Conservation (phyloP, 1,140 invertebrate species). For the Macrostomum lignano region DNA sequence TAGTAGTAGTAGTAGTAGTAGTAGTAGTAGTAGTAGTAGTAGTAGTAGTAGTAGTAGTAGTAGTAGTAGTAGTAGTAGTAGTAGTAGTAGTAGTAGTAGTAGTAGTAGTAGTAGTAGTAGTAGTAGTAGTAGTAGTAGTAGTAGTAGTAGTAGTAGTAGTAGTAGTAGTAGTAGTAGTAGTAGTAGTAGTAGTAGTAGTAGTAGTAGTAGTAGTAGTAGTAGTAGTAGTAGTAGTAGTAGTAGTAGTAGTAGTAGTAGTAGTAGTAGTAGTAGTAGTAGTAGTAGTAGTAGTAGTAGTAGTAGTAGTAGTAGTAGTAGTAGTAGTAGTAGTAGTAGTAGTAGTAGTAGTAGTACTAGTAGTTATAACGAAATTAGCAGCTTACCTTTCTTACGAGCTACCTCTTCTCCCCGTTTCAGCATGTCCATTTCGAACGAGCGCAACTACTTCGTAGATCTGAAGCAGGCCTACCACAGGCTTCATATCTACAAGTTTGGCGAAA, state of each 20-base stretch:
- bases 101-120: constrained; percentile 9
- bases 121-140: constrained; percentile 9
- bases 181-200: constrained; percentile 9
- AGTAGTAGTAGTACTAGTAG: too few species aligned
- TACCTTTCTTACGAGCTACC: too few species aligned
- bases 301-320: too few species aligned
- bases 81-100: constrained; percentile 9
- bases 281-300: too few species aligned
- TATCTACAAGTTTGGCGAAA: too few species aligned
- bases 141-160: constrained; percentile 9
- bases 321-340: too few species aligned
- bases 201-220: constrained; percentile 7
- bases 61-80: constrained; percentile 8
- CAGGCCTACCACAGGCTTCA: too few species aligned
- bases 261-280: constrained; percentile 9
- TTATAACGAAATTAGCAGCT: constrained; percentile 6
- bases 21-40: constrained; percentile 10
- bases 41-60: constrained; percentile 6
- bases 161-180: constrained; percentile 9
- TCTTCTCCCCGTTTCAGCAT: too few species aligned
- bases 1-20: constrained; percentile 9
- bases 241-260: constrained; percentile 9
- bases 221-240: constrained; percentile 8
- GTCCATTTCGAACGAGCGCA: too few species aligned
- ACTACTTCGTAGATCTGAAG: too few species aligned